Evolutionary conservation across 2,888 invertebrate species (phyloP).

Genomic region (Cerastis leucographa): DNA sequence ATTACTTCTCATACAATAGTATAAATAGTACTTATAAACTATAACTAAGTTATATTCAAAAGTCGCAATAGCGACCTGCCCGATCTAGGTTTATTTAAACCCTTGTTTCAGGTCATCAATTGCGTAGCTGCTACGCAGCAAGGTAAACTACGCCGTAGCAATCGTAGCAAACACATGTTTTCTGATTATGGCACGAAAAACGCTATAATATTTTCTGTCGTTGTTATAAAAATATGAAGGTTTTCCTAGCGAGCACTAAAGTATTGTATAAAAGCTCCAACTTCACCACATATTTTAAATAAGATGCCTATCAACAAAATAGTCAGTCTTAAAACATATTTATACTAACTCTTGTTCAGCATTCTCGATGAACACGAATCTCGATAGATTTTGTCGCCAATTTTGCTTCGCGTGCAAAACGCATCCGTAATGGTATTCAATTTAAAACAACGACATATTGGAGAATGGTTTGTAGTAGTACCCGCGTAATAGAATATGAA

Average conservation of each 20-base stretch:
- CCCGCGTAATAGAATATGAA: constrained; percentile 7
- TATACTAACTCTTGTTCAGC: constrained; percentile 33
- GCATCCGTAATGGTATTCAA: constrained; percentile 49
- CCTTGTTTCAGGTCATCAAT: too few relatives aligned
- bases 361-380: constrained; percentile 6
- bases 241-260: background rate
- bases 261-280: background rate
- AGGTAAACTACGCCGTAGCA: background rate
- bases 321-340: constrained; percentile 5
- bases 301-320: constrained; percentile 4
- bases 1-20: too few relatives aligned
- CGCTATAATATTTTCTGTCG: background rate
- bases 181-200: background rate
- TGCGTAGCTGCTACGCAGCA: background rate
- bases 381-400: constrained; percentile 40
- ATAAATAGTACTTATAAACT: too few relatives aligned
- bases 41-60: too few relatives aligned
- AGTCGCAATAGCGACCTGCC: too few relatives aligned
- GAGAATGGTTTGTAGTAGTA: constrained; percentile 4
- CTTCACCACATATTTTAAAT: background rate
- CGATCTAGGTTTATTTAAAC: too few relatives aligned
- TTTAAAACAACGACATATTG: constrained; percentile 40
- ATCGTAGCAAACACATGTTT: background rate
- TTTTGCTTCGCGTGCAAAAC: constrained; percentile 48
- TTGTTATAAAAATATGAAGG: background rate